These are phyloP conservation scores for Cyphomyrus plagiostoma DNA, from an alignment of 2,113 vertebrate genomes.

Conservation along the genomic window DNA sequence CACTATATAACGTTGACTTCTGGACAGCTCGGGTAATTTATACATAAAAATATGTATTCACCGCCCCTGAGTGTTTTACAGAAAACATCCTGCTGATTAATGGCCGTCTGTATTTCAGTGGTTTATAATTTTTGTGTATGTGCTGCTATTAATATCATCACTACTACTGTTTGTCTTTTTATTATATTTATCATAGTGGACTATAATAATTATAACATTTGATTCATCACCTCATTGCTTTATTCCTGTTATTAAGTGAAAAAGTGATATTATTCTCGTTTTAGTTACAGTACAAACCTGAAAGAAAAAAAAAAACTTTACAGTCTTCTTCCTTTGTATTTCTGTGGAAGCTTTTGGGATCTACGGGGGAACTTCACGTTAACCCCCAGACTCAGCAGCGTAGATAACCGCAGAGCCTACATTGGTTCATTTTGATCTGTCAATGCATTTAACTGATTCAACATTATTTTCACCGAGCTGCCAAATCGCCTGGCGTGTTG, in stretches of 20 bases:
- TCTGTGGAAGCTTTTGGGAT: not conserved
- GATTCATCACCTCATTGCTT: not conserved
- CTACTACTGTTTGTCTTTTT: not conserved
- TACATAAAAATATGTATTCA: slow-evolving; percentile 25
- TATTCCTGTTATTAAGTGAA: not conserved
- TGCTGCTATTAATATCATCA: not conserved
- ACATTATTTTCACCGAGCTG: not conserved
- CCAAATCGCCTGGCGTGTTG: not conserved
- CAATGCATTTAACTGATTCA: not conserved
- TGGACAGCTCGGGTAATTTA: not conserved
- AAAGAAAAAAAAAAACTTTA: not conserved
- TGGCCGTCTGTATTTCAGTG: not conserved
- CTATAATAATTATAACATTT: not conserved
- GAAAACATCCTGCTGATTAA: slow-evolving; percentile 1
- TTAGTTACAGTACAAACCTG: not conserved
- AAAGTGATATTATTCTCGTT: not conserved
- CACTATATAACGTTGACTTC: not conserved
- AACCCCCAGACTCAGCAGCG: not conserved
- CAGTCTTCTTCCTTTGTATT: not conserved
- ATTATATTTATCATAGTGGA: not conserved
- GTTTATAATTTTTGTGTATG: not conserved
- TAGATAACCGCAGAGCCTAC: not conserved
- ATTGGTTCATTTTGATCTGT: not conserved
- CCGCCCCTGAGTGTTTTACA: slow-evolving; percentile 59
- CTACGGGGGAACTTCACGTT: not conserved